Conservation (phyloP, 2,888 invertebrate genomes). For the Oscheius myriophilus region DNA sequence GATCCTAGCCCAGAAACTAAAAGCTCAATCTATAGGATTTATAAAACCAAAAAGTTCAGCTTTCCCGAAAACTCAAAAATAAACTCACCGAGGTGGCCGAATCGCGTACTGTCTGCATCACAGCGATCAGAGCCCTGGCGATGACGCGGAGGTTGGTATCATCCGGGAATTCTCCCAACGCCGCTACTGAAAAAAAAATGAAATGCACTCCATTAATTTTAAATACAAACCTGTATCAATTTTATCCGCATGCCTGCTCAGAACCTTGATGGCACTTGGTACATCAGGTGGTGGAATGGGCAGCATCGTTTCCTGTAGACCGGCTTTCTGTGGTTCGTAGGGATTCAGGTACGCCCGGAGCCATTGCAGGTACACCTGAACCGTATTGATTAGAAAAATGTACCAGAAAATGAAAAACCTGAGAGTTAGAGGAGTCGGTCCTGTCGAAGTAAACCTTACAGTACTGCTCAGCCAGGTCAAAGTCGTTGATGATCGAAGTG, state of each 20-base stretch:
- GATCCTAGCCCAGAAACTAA: too few relatives aligned
- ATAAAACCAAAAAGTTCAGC: too few relatives aligned
- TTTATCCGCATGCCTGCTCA: constrained; percentile 85
- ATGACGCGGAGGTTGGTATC: constrained; percentile 82
- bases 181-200: too few relatives aligned
- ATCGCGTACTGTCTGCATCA: constrained; percentile 83
- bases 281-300: constrained; percentile 78
- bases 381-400: not conserved
- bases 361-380: constrained; percentile 78
- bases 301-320: constrained; percentile 39
- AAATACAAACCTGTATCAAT: constrained; percentile 80
- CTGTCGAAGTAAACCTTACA: constrained; percentile 74
- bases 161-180: constrained; percentile 83
- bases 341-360: constrained; percentile 77
- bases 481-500: constrained; percentile 85
- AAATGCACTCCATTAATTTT: too few relatives aligned
- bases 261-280: constrained; percentile 82
- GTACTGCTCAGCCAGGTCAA: constrained; percentile 84
- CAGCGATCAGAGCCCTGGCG: constrained; percentile 76
- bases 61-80: not conserved
- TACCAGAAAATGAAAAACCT: constrained; percentile 44
- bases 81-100: constrained; percentile 49
- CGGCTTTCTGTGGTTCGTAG: constrained; percentile 71
- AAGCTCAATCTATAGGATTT: too few relatives aligned
- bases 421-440: constrained; percentile 56